phyloP scores from a whole-genome alignment of 2,888 invertebrate genomes.

The Polymixis lichenea region DNA sequence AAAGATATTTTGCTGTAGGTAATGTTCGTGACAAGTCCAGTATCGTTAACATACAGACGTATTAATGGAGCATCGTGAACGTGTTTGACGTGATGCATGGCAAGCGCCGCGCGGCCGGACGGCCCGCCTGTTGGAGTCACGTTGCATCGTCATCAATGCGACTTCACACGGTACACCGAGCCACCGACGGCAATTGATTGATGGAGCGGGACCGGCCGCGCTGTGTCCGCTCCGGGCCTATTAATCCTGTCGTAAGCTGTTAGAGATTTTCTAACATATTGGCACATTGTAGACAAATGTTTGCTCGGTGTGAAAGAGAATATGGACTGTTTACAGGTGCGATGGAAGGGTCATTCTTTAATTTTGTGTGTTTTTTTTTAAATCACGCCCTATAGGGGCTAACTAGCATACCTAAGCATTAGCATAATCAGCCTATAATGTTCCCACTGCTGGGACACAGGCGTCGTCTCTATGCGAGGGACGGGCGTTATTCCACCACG shows the following conservation, averaged over 20 bases:
- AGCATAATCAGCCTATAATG: too few relatives aligned
- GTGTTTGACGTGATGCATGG: conserved; percentile 56
- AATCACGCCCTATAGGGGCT: background rate
- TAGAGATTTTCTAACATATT: conserved; percentile 49
- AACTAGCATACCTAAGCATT: too few relatives aligned
- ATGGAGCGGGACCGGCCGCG: conserved; percentile 44
- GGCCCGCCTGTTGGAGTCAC: conserved; percentile 58
- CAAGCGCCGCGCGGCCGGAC: conserved; percentile 37
- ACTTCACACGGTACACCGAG: conserved; percentile 60
- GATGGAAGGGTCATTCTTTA: conserved; percentile 4
- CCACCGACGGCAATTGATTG: conserved; percentile 61
- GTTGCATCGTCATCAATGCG: conserved; percentile 67
- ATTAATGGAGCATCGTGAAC: conserved; percentile 34
- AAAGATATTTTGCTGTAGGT: too few relatives aligned
- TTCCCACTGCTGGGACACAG: too few relatives aligned
- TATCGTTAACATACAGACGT: conserved; percentile 11
- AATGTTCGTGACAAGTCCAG: too few relatives aligned
- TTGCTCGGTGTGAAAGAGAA: conserved; percentile 17
- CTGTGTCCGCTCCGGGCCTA: conserved; percentile 45
- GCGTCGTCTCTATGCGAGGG: too few relatives aligned
- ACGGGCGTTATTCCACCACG: too few relatives aligned
- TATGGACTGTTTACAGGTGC: conserved; percentile 29
- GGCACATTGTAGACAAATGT: conserved; percentile 35
- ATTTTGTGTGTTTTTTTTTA: background rate
- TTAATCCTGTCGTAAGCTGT: conserved; percentile 58